phyloP scores from a whole-genome alignment of 2,113 vertebrate genomes.

The Natator depressus region DNA sequence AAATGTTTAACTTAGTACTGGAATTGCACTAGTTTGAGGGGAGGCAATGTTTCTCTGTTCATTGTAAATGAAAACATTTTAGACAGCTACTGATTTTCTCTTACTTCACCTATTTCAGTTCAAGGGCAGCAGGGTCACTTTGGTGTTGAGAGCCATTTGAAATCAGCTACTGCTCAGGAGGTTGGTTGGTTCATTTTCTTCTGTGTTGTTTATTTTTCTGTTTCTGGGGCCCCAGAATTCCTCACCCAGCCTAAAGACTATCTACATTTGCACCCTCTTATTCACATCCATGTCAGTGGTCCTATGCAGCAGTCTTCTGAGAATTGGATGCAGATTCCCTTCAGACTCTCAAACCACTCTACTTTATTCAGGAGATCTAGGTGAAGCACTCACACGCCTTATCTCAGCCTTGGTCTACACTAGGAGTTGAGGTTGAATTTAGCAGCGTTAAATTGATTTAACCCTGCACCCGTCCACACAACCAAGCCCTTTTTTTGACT shows the following conservation, averaged over 20 bases:
- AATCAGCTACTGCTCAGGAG: neutral
- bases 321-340: neutral
- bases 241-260: neutral
- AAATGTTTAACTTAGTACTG: neutral
- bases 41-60: neutral
- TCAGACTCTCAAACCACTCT: neutral
- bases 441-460: too few species aligned
- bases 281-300: neutral
- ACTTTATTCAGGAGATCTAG: neutral
- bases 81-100: neutral
- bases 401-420: too few species aligned
- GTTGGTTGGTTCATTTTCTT: neutral
- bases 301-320: neutral
- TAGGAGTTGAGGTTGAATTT: too few species aligned
- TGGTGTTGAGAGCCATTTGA: neutral
- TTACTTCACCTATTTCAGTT: neutral
- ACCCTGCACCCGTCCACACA: too few species aligned
- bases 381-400: neutral
- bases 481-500: too few species aligned
- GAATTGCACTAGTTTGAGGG: neutral
- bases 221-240: neutral
- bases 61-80: slow-evolving; percentile 1
- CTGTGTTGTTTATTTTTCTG: neutral
- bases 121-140: neutral
- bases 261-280: neutral